Evolutionary conservation across 2,888 invertebrate genomes (phyloP), one percentile per base, ranked within the genome.

Genomic region (Stratiomys singularior): DNA sequence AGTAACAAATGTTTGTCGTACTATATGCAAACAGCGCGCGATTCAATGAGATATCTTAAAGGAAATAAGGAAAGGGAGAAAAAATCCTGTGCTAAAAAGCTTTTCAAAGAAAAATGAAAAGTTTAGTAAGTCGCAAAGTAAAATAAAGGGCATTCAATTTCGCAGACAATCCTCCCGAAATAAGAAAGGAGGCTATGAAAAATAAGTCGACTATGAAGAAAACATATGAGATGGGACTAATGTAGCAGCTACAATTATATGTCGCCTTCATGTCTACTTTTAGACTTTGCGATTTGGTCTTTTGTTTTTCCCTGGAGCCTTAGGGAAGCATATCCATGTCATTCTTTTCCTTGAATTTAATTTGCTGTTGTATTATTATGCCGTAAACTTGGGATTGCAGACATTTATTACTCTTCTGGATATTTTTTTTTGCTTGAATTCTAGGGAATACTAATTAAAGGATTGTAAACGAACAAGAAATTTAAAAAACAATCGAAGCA

Each of bases 101-200:
- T 74, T 67, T 72, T 74, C 44, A 74, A 60, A 74, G 74, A 74
- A 74, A 74, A 74, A 74, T 74, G 74, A 60, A 74, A 74, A 74
- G 74, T 74, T 74, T 74, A 74, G 74, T 74, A 60, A 74, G 74
- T 74, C 74, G 9, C 74, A 30, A 74, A 74, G 25, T 74, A 74
- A 25, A 74, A 58, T 52, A 74, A 60, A 74, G 44, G 44, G 74
- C 74, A 74, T 74, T 74, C 60, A 74, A 74, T 74, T 74, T 60
- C 58, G 74, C 58, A 21, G 46, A 25, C 46, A 47, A 58, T 37
- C 47, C 56, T 44, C 69, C 47, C 47, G 47, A 69, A 69, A 47
- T 47, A 69, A 46, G 69, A 13, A 28, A 44, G 47, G 30, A 28
- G 23, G 47, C 69, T 25, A 69, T 69, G 69, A 69, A 69, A 69